These are phyloP conservation scores for Cryptoprocta ferox DNA, from an alignment of 2,797 vertebrate species.

Conservation along the genomic window DNA sequence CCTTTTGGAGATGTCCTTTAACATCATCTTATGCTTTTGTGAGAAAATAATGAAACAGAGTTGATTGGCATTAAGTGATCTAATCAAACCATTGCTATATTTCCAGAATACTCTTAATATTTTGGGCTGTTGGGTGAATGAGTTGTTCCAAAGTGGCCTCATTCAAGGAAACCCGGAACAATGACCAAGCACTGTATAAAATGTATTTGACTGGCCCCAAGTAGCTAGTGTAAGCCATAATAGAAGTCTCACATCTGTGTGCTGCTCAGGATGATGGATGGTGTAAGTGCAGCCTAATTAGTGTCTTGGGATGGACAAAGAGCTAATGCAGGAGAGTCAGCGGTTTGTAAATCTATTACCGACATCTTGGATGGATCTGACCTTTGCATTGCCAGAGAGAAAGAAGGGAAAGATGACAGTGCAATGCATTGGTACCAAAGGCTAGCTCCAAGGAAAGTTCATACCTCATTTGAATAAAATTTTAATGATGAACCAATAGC, in stretches of 20 bases:
- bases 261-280: slow-evolving; percentile 56
- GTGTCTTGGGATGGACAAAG: slow-evolving; percentile 56
- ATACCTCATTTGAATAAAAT: slow-evolving; percentile 43
- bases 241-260: neutral
- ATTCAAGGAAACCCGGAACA: slow-evolving; percentile 47
- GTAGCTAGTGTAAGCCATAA: neutral
- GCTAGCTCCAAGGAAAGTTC: neutral
- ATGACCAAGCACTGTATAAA: neutral
- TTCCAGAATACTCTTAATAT: neutral
- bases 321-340: slow-evolving; percentile 64
- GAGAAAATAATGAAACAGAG: slow-evolving; percentile 3
- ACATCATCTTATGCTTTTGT: neutral
- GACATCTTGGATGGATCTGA: slow-evolving; percentile 66
- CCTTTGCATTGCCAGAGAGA: slow-evolving; percentile 37
- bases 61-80: neutral
- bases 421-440: neutral
- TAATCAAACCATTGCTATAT: neutral
- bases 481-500: slow-evolving; percentile 39
- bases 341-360: slow-evolving; percentile 67
- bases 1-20: neutral
- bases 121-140: neutral
- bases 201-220: neutral
- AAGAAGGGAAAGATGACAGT: neutral
- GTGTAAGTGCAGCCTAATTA: slow-evolving; percentile 54
- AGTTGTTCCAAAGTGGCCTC: neutral